Evolutionary conservation across 1,140 invertebrate genomes (phyloP).

Genomic region (Saccostrea glomerata): DNA sequence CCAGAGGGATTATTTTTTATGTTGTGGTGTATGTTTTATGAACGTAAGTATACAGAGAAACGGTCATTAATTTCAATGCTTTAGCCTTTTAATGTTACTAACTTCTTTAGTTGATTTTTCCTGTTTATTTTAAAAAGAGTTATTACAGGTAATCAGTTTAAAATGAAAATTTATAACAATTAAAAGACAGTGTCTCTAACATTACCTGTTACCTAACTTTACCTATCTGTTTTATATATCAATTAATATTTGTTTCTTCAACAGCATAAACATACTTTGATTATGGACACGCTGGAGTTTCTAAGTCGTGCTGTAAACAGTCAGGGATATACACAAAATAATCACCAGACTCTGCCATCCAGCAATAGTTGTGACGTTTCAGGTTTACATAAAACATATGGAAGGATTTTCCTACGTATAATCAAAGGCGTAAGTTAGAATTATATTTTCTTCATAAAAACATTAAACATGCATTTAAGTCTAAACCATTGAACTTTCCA

Average conservation of each 20-base stretch:
- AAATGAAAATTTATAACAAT: background rate
- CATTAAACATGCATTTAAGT: background rate
- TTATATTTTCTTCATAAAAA: background rate
- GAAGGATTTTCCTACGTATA: background rate
- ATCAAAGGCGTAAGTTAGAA: constrained; percentile 1
- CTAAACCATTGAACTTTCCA: no score
- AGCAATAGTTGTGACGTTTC: constrained; percentile 43
- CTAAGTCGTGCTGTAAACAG: constrained; percentile 54
- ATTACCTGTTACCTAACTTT: background rate
- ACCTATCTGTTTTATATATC: no score
- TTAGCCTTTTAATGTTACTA: no score
- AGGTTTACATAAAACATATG: background rate
- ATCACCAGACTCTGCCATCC: background rate
- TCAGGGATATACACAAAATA: background rate
- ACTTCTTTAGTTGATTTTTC: no score
- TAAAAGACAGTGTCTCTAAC: background rate
- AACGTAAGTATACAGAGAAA: no score
- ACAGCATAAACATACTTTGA: constrained; percentile 65
- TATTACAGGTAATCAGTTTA: no score
- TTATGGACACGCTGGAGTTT: constrained; percentile 66
- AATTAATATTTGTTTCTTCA: background rate
- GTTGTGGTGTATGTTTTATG: no score
- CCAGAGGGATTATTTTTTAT: background rate
- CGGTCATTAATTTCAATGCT: no score
- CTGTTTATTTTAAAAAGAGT: no score